A percentile compares a stretch with the other conserved stretches of the same genome.
phyloP scores from a whole-genome alignment of 2,888 invertebrate species.

The Geotrupes spiniger region DNA sequence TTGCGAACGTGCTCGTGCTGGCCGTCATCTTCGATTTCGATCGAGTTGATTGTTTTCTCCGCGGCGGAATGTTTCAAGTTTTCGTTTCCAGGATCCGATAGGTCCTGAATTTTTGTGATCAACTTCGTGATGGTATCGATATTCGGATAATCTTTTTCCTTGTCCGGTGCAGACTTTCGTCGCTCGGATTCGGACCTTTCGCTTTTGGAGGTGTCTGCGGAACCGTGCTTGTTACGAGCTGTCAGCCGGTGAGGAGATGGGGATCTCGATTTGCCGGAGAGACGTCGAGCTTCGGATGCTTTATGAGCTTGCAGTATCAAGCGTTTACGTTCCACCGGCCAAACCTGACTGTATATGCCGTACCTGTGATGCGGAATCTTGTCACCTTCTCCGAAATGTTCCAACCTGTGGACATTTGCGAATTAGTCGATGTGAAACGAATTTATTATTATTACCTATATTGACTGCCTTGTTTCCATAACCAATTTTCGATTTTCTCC shows the following conservation, averaged over 20 bases:
- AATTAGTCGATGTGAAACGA: no score
- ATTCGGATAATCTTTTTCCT: neutral
- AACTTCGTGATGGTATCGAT: conserved; percentile 3
- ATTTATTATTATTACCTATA: no score
- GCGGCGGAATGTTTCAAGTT: no score
- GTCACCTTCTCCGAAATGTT: conserved; percentile 48
- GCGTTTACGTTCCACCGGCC: conserved; percentile 38
- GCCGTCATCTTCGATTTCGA: neutral
- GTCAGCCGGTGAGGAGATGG: conserved; percentile 12
- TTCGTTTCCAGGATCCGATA: no score
- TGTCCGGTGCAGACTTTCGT: conserved; percentile 8
- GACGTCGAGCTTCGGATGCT: conserved; percentile 2
- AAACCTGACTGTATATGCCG: conserved; percentile 52
- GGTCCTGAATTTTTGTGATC: neutral
- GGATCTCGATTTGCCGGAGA: neutral
- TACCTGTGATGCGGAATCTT: conserved; percentile 50
- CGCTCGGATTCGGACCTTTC: conserved; percentile 15
- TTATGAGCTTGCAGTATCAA: conserved; percentile 23
- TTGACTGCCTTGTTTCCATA: conserved; percentile 56
- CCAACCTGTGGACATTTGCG: conserved; percentile 40
- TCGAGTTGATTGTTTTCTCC: no score
- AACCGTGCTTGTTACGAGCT: conserved; percentile 4
- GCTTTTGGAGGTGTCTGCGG: neutral
- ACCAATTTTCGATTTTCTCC: conserved; percentile 48
- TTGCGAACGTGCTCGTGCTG: conserved; percentile 1